Base-by-base conservation (phyloP, 2,888 invertebrate species). In the Neelides folsomi region DNA sequence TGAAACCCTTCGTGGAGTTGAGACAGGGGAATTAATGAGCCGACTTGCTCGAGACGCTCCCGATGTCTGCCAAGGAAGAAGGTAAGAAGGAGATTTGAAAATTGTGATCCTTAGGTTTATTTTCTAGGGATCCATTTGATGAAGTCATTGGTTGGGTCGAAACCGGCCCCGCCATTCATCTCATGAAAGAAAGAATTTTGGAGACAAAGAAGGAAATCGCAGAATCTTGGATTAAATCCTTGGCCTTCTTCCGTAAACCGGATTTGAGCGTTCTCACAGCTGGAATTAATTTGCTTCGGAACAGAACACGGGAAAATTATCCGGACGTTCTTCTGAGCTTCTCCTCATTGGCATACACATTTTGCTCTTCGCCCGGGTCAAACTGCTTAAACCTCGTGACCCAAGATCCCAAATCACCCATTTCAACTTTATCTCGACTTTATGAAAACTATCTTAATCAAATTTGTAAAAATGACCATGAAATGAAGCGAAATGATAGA, bases 61-160 rank as follows among this genome's bases (percentile, higher is more conserved):
- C 12, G 52, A 53, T 34, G 50, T 62, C 50, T 65, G 65, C 52
- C 53, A 59, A 16, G 63, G 63, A 27, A 59, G 62, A 58, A 63
- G 62, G 65, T 63, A 55, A 54, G 52, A 15, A 41, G 40, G n/a
- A 3, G 39, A 39, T 8, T 13, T 15, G n/a, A n/a, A 16, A 44
- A 27, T 45, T 20, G 13, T 39, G 19, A 27, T 8, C 12, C 13
- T 48, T 8, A 38, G 8, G 37, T 38, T 43, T 4, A 2, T 48
- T 53, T 71, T 72, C 34, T 69, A 87, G 86, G 56, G 84, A 83
- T 67, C 84, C 85, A 65, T 77, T 88, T 16, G 68, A 86, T 56
- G 87, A 92, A 68, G 88, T 90, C 1, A 70, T 94, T 7, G 90
- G 93, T 0, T 86, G 84, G 68, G 80, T 92, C 39, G 85, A 85